Evolutionary conservation across 2,888 invertebrate species (phyloP).

Genomic region (Drosophila fulvimacula): DNA sequence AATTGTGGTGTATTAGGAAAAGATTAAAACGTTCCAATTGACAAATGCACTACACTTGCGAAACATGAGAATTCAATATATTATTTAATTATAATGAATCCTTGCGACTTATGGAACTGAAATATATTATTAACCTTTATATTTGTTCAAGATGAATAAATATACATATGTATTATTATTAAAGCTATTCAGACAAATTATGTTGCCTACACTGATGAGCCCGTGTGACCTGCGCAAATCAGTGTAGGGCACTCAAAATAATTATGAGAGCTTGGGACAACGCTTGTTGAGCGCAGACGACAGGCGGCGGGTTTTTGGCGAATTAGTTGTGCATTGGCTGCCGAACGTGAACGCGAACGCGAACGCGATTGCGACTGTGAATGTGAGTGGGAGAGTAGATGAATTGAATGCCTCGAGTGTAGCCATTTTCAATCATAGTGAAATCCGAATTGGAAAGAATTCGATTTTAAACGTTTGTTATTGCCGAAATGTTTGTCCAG

Average conservation of each 20-base stretch:
- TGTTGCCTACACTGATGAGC: background rate
- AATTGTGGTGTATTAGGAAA: slow-evolving; percentile 29
- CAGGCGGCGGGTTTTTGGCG: slow-evolving; percentile 46
- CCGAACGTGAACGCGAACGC: slow-evolving; percentile 46
- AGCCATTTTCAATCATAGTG: slow-evolving; percentile 30
- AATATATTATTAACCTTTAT: background rate
- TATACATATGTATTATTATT: background rate
- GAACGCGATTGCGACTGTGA: slow-evolving; percentile 19
- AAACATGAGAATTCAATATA: background rate
- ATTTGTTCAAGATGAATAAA: too few species aligned
- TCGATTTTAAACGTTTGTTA: slow-evolving; percentile 20
- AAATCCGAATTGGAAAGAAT: slow-evolving; percentile 17
- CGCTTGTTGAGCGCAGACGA: slow-evolving; percentile 39
- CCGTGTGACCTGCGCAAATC: slow-evolving; percentile 1
- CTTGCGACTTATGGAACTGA: background rate
- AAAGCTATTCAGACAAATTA: background rate
- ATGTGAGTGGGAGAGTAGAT: slow-evolving; percentile 37
- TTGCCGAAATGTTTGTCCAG: slow-evolving; percentile 37
- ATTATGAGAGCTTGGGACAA: slow-evolving; percentile 52
- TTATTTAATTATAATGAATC: background rate
- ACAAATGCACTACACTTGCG: slow-evolving; percentile 20
- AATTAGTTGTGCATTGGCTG: slow-evolving; percentile 71
- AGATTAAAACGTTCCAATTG: background rate
- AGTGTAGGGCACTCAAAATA: slow-evolving; percentile 45
- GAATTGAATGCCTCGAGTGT: slow-evolving; percentile 45